Conservation (phyloP, 1,140 invertebrate genomes). For the Drosophila subobscura region DNA sequence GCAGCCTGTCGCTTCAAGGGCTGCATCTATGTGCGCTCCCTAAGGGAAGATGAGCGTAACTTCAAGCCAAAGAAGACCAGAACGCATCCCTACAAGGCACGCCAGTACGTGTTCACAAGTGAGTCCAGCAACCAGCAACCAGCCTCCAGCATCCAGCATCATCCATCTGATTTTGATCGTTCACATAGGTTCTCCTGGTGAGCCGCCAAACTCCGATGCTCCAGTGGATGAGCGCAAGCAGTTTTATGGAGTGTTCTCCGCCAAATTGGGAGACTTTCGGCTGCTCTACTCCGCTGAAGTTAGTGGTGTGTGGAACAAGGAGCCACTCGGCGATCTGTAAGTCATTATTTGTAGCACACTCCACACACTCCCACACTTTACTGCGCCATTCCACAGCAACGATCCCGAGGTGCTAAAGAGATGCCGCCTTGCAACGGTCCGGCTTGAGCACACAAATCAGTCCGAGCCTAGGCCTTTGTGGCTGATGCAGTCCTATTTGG, state of each 20-base stretch:
- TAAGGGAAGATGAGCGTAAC: fast-evolving
- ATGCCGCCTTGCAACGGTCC: not conserved
- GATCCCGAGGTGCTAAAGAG: constrained; percentile 19
- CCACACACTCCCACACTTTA: no score
- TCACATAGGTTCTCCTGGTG: constrained; percentile 7
- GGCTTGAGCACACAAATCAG: fast-evolving
- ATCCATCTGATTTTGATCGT: not conserved
- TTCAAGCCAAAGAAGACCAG: not conserved
- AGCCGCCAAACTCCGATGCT: not conserved
- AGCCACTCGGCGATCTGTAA: constrained; percentile 30
- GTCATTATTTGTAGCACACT: not conserved
- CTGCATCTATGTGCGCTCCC: constrained; percentile 15
- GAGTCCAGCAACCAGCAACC: not conserved
- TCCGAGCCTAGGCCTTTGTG: not conserved
- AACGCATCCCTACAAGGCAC: constrained; percentile 17
- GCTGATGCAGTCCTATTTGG: constrained; percentile 8
- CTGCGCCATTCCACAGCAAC: not conserved
- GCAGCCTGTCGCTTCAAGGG: constrained; percentile 9
- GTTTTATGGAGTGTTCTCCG: constrained; percentile 24
- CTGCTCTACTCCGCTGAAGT: constrained; percentile 32
- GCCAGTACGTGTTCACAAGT: constrained; percentile 27
- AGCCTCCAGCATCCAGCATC: no score
- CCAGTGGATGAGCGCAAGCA: constrained; percentile 17
- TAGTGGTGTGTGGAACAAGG: constrained; percentile 19
- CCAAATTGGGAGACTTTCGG: constrained; percentile 17